Percentiles rank a stretch among this genome's conserved stretches.
phyloP scores from a whole-genome alignment of 2,888 invertebrate genomes.

The Meiosimyza platycephala region DNA sequence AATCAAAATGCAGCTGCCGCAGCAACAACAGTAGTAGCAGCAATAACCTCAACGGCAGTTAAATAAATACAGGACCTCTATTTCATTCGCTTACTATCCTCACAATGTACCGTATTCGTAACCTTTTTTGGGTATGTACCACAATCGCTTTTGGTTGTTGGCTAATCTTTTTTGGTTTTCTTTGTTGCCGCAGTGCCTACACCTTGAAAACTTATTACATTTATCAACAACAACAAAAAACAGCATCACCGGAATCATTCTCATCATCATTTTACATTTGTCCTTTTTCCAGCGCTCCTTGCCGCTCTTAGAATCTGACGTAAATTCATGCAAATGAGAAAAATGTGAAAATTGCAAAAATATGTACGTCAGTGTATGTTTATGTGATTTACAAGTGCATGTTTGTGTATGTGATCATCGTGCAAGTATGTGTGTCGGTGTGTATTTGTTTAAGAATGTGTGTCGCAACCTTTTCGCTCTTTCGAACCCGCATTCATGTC shows the following conservation, averaged over 20 bases:
- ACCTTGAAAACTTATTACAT: neutral
- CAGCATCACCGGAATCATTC: neutral
- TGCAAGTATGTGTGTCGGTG: neutral
- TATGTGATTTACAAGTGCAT: constrained; percentile 2
- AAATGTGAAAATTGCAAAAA: constrained; percentile 9
- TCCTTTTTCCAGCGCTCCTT: too few relatives aligned
- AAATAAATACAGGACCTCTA: neutral
- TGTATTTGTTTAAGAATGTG: neutral
- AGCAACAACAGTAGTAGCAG: too few relatives aligned
- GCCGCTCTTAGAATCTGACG: too few relatives aligned
- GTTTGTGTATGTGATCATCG: neutral
- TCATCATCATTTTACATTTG: too few relatives aligned
- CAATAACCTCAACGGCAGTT: neutral
- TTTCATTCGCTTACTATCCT: neutral
- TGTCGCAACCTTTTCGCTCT: constrained; percentile 7
- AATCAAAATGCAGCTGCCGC: too few relatives aligned
- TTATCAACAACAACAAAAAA: neutral
- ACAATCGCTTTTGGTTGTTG: too few relatives aligned
- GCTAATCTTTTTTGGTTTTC: too few relatives aligned
- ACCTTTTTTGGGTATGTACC: neutral
- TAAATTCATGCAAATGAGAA: too few relatives aligned
- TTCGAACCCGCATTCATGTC: too few relatives aligned
- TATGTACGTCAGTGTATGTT: neutral
- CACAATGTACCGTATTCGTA: neutral
- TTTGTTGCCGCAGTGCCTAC: too few relatives aligned